phyloP scores from a whole-genome alignment of 2,888 invertebrate species.

The Drosophila paucipuncta region DNA sequence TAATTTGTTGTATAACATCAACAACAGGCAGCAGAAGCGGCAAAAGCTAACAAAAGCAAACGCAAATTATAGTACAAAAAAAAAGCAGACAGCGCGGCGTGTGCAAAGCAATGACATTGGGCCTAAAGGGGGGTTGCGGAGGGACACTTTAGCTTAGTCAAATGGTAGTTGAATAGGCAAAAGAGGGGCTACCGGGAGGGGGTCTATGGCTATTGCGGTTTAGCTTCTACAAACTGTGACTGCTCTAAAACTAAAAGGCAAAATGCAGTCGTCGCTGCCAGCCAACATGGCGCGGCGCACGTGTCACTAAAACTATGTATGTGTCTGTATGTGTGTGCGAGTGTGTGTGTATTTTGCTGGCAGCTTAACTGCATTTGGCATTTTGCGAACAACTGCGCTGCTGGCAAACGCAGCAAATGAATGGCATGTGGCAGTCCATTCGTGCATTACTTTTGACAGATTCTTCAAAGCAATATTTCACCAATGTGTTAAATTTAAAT shows the following conservation, averaged over 20 bases:
- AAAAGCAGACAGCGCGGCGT: conserved; percentile 72
- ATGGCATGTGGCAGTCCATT: conserved; percentile 13
- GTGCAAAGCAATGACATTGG: conserved; percentile 61
- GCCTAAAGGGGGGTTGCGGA: not conserved
- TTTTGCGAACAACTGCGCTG: conserved; percentile 49
- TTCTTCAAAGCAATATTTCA: not conserved
- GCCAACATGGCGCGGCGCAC: conserved; percentile 75
- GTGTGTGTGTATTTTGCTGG: conserved; percentile 28
- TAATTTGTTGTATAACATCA: conserved; percentile 78
- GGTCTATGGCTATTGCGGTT: conserved; percentile 58
- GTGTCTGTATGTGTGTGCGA: conserved; percentile 6
- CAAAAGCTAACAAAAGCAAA: conserved; percentile 58
- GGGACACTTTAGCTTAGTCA: conserved; percentile 36
- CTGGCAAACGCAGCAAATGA: conserved; percentile 24
- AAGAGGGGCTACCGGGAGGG: conserved; percentile 24
- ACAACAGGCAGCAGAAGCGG: conserved; percentile 47
- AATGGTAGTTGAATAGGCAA: conserved; percentile 31
- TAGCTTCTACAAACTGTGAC: conserved; percentile 58
- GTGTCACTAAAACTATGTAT: conserved; percentile 45
- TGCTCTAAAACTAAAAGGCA: conserved; percentile 20
- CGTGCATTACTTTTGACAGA: conserved; percentile 20
- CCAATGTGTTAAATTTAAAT: conserved; percentile 4
- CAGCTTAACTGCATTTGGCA: conserved; percentile 53
- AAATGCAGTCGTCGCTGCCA: conserved; percentile 59
- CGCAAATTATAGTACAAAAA: conserved; percentile 72